phyloP scores from a whole-genome alignment of 2,888 invertebrate species.

The Bombyx huttoni region DNA sequence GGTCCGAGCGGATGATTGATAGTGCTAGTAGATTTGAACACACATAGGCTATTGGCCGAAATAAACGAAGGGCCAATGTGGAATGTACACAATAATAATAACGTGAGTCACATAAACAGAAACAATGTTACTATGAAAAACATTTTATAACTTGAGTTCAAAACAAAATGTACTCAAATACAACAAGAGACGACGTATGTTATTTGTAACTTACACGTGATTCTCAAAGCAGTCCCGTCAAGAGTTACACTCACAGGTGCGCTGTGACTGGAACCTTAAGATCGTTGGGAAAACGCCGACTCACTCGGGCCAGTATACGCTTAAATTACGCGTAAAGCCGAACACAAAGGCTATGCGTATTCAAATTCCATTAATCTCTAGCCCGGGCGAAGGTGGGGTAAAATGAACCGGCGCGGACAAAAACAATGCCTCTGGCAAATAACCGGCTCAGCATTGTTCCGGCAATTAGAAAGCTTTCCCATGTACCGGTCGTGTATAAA shows the following conservation, averaged over 20 bases:
- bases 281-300: constrained; percentile 53
- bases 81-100: constrained; percentile 36
- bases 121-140: constrained; percentile 22
- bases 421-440: constrained; percentile 72
- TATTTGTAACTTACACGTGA: constrained; percentile 24
- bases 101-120: constrained; percentile 25
- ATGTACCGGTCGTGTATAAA: constrained; percentile 71
- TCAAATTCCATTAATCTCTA: constrained; percentile 72
- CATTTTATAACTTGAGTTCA: neutral
- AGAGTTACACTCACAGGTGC: constrained; percentile 38
- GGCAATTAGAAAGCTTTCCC: constrained; percentile 74
- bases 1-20: constrained; percentile 58
- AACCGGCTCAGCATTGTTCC: constrained; percentile 73
- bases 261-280: constrained; percentile 45
- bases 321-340: constrained; percentile 71
- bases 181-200: neutral
- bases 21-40: constrained; percentile 41
- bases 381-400: constrained; percentile 62
- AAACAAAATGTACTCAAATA: neutral
- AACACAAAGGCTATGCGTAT: constrained; percentile 72
- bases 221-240: constrained; percentile 9
- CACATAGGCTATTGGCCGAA: constrained; percentile 52
- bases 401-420: constrained; percentile 71
- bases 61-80: constrained; percentile 30
- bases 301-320: constrained; percentile 60